Conservation (phyloP, 2,113 vertebrate species). For the Onychorhynchus coronatus region DNA sequence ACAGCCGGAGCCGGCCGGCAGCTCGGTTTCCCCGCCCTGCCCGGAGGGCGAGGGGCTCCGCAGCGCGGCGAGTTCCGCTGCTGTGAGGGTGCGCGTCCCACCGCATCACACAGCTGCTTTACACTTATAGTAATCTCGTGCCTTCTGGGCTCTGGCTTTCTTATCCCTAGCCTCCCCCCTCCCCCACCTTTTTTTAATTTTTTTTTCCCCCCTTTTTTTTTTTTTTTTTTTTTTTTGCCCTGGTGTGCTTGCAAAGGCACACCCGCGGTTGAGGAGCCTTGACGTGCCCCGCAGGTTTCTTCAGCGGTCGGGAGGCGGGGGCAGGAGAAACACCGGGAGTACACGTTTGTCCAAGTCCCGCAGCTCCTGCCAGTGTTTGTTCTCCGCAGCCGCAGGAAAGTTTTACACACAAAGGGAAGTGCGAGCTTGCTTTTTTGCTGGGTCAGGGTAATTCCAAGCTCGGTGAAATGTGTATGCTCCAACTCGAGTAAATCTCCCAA, state of each 20-base stretch:
- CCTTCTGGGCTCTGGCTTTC: background rate
- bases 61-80: background rate
- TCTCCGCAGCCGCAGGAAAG: background rate
- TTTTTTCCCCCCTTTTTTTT: fast-evolving
- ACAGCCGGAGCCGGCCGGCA: background rate
- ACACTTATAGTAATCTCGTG: background rate
- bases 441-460: background rate
- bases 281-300: background rate
- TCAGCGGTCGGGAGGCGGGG: background rate
- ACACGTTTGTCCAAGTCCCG: background rate
- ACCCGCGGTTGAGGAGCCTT: background rate
- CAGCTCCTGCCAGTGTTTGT: background rate
- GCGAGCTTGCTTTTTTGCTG: background rate
- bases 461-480: background rate
- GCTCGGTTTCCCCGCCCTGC: too few species aligned
- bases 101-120: background rate
- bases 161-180: too few species aligned
- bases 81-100: background rate
- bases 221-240: fast-evolving
- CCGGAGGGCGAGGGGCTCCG: background rate
- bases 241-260: background rate
- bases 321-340: background rate
- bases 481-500: background rate
- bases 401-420: background rate
- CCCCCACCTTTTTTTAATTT: too few species aligned